Percentiles rank a stretch among this genome's conserved stretches.
Evolutionary conservation across 2,888 invertebrate species (phyloP).

Genomic region (Hedya salicella): DNA sequence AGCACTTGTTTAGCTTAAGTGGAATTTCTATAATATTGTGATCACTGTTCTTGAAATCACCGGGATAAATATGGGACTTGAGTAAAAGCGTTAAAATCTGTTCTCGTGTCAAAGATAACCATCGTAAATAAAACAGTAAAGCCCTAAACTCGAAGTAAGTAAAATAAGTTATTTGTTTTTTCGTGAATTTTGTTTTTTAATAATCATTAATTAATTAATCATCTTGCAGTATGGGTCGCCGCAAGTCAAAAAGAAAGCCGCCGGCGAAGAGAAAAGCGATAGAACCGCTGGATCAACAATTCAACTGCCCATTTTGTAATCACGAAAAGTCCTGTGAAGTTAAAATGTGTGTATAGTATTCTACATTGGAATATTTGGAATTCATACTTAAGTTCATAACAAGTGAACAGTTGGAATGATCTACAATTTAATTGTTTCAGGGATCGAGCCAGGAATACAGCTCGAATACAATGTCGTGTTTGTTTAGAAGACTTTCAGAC

Average conservation of each 20-base stretch:
- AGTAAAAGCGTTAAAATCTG: neutral
- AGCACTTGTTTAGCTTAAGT: too few species aligned
- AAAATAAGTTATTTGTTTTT: neutral
- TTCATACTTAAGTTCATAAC: neutral
- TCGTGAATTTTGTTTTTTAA: neutral
- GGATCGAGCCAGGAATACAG: slow-evolving; percentile 97
- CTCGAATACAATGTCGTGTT: slow-evolving; percentile 96
- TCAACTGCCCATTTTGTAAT: slow-evolving; percentile 99
- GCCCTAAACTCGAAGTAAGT: slow-evolving; percentile 10
- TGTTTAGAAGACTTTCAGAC: slow-evolving; percentile 99
- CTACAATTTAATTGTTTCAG: slow-evolving; percentile 79
- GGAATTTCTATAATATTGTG: neutral
- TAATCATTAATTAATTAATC: neutral
- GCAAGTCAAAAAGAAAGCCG: slow-evolving; percentile 99
- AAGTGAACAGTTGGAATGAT: neutral
- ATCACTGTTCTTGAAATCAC: too few species aligned
- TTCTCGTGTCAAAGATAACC: neutral
- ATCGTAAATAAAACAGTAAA: slow-evolving; percentile 13
- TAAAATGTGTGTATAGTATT: slow-evolving; percentile 92
- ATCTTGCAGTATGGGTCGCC: slow-evolving; percentile 92
- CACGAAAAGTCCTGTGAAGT: slow-evolving; percentile 99
- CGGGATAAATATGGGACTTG: slow-evolving; percentile 2
- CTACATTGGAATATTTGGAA: neutral
- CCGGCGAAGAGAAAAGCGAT: slow-evolving; percentile 97
- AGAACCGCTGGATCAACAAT: slow-evolving; percentile 96